phyloP scores from a whole-genome alignment of 2,888 invertebrate genomes.

The Scotopteryx bipunctaria region DNA sequence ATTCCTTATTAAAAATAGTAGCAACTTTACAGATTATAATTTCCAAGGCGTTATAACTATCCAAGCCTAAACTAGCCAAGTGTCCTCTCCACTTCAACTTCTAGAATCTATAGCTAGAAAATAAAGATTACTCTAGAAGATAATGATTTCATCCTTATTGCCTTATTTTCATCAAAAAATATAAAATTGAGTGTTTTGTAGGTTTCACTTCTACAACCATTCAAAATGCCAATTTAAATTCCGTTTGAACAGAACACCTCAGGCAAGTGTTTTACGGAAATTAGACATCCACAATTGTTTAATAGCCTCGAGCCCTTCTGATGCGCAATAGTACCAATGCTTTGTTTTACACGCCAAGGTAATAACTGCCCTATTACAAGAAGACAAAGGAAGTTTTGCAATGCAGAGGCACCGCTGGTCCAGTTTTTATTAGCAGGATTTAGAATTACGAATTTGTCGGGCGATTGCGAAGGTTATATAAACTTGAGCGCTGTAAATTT shows the following conservation, averaged over 20 bases:
- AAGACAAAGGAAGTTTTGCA: conserved; percentile 8
- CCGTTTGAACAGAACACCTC: background rate
- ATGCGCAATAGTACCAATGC: conserved; percentile 16
- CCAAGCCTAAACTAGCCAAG: too few species aligned
- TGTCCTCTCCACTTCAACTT: too few species aligned
- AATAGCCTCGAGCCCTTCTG: conserved; percentile 14
- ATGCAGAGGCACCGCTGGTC: background rate
- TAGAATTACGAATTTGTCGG: conserved; percentile 15
- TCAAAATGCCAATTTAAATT: conserved; percentile 7
- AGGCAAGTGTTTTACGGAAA: conserved; percentile 9
- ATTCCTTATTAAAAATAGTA: too few species aligned
- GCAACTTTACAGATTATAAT: too few species aligned
- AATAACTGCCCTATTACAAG: background rate
- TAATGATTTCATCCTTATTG: background rate
- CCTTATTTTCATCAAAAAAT: too few species aligned
- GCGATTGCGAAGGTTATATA: too few species aligned
- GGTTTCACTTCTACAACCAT: background rate
- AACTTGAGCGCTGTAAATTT: too few species aligned
- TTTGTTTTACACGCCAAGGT: conserved; percentile 13
- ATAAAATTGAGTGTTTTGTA: too few species aligned
- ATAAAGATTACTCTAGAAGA: too few species aligned
- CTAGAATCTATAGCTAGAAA: too few species aligned
- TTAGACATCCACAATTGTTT: conserved; percentile 12
- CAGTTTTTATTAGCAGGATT: conserved; percentile 3
- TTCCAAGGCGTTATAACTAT: too few species aligned